These are phyloP conservation scores for Actinopyga echinites DNA, from an alignment of 53 echinoderm and acorn worm species.

Conservation along the genomic window DNA sequence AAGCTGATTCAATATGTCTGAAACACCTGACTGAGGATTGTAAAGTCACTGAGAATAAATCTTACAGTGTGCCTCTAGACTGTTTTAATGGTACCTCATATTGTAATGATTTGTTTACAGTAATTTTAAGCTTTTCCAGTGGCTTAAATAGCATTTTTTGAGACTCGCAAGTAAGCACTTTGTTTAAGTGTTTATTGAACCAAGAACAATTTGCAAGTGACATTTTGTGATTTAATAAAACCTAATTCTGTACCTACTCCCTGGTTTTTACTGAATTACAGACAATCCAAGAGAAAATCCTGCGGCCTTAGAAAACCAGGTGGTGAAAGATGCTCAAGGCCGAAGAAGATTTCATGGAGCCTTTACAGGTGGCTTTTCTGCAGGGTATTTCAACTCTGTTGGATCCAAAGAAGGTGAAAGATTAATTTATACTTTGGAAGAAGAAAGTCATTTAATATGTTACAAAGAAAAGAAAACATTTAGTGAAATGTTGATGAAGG, in stretches of 20 bases:
- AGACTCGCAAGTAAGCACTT: too few species aligned
- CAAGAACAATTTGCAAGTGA: background rate
- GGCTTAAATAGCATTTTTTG: too few species aligned
- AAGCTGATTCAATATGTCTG: too few species aligned
- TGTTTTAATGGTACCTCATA: too few species aligned
- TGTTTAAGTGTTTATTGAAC: too few species aligned
- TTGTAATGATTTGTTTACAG: too few species aligned
- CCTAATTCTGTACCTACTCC: background rate
- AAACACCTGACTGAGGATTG: too few species aligned
- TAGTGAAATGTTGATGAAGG: too few species aligned
- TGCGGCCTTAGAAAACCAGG: slow-evolving; percentile 72
- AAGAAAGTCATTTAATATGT: background rate
- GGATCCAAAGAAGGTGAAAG: slow-evolving; percentile 91
- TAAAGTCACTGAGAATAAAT: too few species aligned
- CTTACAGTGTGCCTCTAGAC: too few species aligned
- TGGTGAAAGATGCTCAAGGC: slow-evolving; percentile 80
- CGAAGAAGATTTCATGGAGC: slow-evolving; percentile 94
- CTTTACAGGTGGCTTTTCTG: slow-evolving; percentile 96
- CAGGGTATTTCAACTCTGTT: slow-evolving; percentile 93
- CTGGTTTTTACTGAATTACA: slow-evolving; percentile 26
- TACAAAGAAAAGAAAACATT: too few species aligned
- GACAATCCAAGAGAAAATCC: slow-evolving; percentile 79
- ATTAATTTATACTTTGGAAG: background rate
- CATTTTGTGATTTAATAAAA: background rate
- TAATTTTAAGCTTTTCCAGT: too few species aligned